Evolutionary conservation across 1,140 invertebrate species (phyloP).

Genomic region (Druon quercuslanigerum): DNA sequence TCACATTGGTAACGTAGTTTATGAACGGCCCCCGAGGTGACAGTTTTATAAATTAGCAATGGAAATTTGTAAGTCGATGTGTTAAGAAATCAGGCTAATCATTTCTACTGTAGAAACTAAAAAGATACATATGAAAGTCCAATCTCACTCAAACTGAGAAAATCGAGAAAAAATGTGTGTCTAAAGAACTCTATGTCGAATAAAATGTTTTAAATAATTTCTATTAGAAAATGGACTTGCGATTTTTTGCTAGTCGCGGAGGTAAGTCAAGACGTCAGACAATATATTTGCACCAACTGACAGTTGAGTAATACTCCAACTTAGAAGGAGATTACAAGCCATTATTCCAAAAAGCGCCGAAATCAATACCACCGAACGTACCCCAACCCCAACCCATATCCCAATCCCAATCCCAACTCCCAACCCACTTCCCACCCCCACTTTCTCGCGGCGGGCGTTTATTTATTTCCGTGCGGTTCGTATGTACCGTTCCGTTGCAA

Average conservation of each 20-base stretch:
- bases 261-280: neutral
- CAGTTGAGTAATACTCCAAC: constrained; percentile 2
- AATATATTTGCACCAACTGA: constrained; percentile 10
- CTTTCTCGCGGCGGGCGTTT: constrained; percentile 52
- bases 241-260: too few relatives aligned
- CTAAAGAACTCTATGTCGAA: too few relatives aligned
- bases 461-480: constrained; percentile 64
- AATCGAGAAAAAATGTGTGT: too few relatives aligned
- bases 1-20: too few relatives aligned
- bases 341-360: constrained; percentile 21
- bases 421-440: neutral
- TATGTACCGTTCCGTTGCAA: constrained; percentile 45
- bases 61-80: neutral
- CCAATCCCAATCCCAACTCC: neutral
- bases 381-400: neutral
- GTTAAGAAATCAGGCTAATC: constrained; percentile 5
- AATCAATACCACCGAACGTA: constrained; percentile 17
- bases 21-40: too few relatives aligned
- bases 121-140: too few relatives aligned
- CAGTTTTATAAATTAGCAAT: too few relatives aligned
- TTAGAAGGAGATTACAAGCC: constrained; percentile 20
- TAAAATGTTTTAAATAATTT: too few relatives aligned
- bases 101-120: too few relatives aligned
- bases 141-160: too few relatives aligned
- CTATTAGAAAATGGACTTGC: too few relatives aligned